Evolutionary conservation across 2,888 invertebrate species (phyloP), one percentile per base, ranked within the genome.

Genomic region (Biston betularia): DNA sequence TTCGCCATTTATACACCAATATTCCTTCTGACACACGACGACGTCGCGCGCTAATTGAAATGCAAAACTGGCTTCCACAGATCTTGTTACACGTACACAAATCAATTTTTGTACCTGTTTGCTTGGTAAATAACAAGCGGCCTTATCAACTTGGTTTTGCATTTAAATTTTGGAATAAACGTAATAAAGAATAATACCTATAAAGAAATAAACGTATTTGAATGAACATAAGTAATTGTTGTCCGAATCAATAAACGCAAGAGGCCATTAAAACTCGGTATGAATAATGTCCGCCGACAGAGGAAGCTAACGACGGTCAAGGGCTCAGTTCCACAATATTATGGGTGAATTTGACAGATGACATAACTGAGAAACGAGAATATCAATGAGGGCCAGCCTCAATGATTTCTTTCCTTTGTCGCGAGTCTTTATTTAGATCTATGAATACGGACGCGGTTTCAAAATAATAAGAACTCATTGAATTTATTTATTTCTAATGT

Each of bases 1-100:
- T 85, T 82, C 74, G 72, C 81, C 84, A 82, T 85, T 85, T 87
- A 85, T 84, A 87, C 82, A 88, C 86, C 86, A 86, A 89, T 88
- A 88, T 89, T 87, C 85, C 82, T 84, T 87, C 83, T 86, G 86
- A 86, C 84, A 82, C 79, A 78, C 79, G 81, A 78, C 79, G 85
- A 55, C 54, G 40, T 38, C 55, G 12, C 63, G 82, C 83, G 81
- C 84, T 88, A 89, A 89, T 89, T 89, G 84, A 85, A 88, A 81
- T 71, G 68, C 67, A 71, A 58, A 74, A 72, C 69, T 75, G 48
- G 59, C 65, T 73, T 63, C 53, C 55, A 62, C 49, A 62, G 45
- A 63, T 58, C 53, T 64, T 40, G 52, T 49, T 53, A 61, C 33
- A 65, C 24, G 35, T 42, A 40, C 33, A 34, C 34, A 50, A 50